A percentile compares a stretch with the other conserved stretches of the same genome.
Evolutionary conservation across 2,797 vertebrate species (phyloP).

Genomic region (Eupleurogrammus muticus): DNA sequence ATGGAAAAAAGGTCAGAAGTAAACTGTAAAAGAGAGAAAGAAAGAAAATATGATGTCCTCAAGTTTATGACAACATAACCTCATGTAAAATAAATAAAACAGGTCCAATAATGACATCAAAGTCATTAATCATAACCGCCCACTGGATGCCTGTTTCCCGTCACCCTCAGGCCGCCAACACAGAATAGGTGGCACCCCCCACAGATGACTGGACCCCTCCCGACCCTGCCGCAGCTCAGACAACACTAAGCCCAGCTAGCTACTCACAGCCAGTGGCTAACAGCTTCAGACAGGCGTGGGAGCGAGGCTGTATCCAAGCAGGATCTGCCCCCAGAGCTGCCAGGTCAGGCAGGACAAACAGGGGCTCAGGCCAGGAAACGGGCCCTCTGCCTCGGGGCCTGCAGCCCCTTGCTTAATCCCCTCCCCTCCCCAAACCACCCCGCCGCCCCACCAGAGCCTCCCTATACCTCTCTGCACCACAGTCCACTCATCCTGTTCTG

Average conservation of each 20-base stretch:
- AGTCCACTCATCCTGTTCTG: conserved; percentile 11
- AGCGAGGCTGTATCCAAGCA: conserved; percentile 90
- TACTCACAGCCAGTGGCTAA: conserved; percentile 92
- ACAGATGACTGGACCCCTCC: conserved; percentile 70
- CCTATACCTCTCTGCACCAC: conserved; percentile 55
- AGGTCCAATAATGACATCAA: conserved; percentile 58
- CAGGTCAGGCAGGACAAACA: conserved; percentile 99
- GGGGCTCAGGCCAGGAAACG: conserved; percentile 91
- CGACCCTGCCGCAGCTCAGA: conserved; percentile 79
- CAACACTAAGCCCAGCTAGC: conserved; percentile 88
- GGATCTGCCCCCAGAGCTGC: conserved; percentile 93
- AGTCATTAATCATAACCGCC: conserved; percentile 65
- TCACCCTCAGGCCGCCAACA: conserved; percentile 69
- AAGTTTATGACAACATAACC: conserved; percentile 29
- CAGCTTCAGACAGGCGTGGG: conserved; percentile 98
- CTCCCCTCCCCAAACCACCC: conserved; percentile 49
- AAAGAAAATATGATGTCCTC: too few species aligned
- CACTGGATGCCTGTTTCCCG: conserved; percentile 68
- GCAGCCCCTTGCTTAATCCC: conserved; percentile 95
- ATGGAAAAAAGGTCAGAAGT: background rate
- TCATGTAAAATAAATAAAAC: conserved; percentile 41
- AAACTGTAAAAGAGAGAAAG: background rate
- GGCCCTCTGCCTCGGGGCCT: conserved; percentile 88
- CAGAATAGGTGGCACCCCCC: conserved; percentile 65
- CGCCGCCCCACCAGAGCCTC: conserved; percentile 51